These are phyloP conservation scores for Clusia tigrina DNA, from an alignment of 2,888 invertebrate species.

Conservation along the genomic window DNA sequence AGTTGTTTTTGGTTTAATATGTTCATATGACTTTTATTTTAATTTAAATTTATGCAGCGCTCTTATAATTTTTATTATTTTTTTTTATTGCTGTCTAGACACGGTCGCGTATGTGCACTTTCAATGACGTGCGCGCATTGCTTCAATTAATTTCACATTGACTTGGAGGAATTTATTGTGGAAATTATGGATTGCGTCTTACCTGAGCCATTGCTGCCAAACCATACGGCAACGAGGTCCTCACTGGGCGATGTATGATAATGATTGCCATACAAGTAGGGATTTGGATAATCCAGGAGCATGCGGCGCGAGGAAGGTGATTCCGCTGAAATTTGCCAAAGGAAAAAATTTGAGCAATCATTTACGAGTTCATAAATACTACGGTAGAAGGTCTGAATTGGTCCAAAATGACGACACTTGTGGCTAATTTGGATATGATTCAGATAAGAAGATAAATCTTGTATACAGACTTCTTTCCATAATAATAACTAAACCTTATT, in stretches of 20 bases:
- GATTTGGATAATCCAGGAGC: conserved; percentile 63
- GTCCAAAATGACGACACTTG: too few relatives aligned
- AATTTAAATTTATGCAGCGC: conserved; percentile 21
- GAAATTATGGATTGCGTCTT: conserved; percentile 48
- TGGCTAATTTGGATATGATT: too few relatives aligned
- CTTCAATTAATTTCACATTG: not conserved
- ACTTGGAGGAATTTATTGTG: not conserved
- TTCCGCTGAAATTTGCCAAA: too few relatives aligned
- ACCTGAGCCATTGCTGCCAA: conserved; percentile 73
- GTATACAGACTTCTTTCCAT: too few relatives aligned
- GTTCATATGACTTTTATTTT: conserved; percentile 2
- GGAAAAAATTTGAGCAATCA: too few relatives aligned
- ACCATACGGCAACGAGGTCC: conserved; percentile 79
- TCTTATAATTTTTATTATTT: conserved; percentile 26
- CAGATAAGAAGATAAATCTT: too few relatives aligned
- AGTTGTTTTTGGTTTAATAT: not conserved
- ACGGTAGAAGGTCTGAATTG: too few relatives aligned
- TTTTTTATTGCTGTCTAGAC: conserved; percentile 36
- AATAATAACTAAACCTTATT: too few relatives aligned
- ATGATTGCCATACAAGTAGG: conserved; percentile 64
- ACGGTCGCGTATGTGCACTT: not conserved
- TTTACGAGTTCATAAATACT: too few relatives aligned
- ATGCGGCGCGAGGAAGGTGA: conserved; percentile 65
- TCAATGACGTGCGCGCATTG: not conserved
- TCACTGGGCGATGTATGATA: conserved; percentile 72